Conservation (phyloP, 2,888 invertebrate genomes). For the Agrochola lota region DNA sequence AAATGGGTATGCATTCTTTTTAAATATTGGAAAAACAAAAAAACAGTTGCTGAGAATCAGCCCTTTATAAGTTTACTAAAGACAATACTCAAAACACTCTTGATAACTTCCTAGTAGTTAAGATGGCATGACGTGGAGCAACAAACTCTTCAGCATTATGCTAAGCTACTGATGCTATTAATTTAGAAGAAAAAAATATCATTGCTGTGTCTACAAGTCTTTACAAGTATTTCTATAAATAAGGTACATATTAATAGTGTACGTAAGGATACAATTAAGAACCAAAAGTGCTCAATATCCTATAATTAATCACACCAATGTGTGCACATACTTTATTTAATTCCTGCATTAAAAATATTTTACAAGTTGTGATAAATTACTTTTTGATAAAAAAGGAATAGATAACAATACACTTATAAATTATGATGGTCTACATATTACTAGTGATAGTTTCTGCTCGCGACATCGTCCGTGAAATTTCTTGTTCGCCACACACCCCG, state of each 20-base stretch:
- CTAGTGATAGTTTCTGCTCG: too few species aligned
- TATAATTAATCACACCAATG: not conserved
- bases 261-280: not conserved
- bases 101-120: not conserved
- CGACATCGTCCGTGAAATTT: too few species aligned
- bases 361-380: not conserved
- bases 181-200: too few species aligned
- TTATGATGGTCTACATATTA: not conserved
- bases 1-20: slow-evolving; percentile 92
- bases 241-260: not conserved
- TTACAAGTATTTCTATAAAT: not conserved
- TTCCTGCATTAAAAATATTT: not conserved
- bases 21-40: not conserved
- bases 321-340: not conserved
- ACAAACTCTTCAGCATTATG: not conserved
- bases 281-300: not conserved
- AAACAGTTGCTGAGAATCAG: not conserved
- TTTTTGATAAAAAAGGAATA: not conserved
- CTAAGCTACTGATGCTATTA: not conserved
- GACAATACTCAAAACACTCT: not conserved
- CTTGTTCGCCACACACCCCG: too few species aligned
- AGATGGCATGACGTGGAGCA: not conserved
- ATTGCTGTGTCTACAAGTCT: too few species aligned
- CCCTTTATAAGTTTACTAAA: not conserved
- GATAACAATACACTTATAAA: not conserved